Evolutionary conservation across 2,797 vertebrate species (phyloP), one percentile per base, ranked within the genome.

Genomic region (Cuniculus paca): DNA sequence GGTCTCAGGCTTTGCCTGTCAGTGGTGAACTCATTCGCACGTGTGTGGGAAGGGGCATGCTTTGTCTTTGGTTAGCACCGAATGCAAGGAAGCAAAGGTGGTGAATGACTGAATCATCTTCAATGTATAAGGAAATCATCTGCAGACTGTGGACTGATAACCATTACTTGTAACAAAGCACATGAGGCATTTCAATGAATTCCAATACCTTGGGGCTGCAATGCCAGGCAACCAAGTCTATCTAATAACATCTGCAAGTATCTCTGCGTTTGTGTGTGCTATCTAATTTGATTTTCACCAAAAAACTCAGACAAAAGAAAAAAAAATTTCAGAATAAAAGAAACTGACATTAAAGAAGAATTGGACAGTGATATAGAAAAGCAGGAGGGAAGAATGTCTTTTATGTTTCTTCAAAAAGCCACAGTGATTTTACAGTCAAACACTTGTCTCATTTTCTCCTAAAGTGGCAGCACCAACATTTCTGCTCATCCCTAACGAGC

Each of bases 381-480:
- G 56, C 63, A 90, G 20, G 42, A n/a, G 42, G 60, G 2, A 14
- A 75, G 56, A 28, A 84, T 0, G 16, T 10, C 94, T 90, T 95
- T 72, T 26, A 10, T 45, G 88, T 11, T 79, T 70, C 92, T 88
- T 79, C 88, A 72, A 84, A 94, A 90, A 96, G 91, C 83, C 34
- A 42, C 13, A 1, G 89, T 0, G 22, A 86, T 86, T 85, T 54
- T 95, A 83, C 22, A 90, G 93, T 74, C 70, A 78, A 96, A 90
- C 63, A 70, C 91, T 91, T 63, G 78, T 93, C 96, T 94, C n/a
- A 0, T 87, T 91, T 94, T 48, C 87, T 91, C 72, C 80, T 36
- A 6, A 79, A 87, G 93, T 80, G 97, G 95, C 93, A 92, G 91
- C 83, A 88, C 79, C 94, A 97, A 93, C 90, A 91, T 90, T 79